Base-by-base conservation (phyloP, 2,888 invertebrate genomes). In the Spodoptera picta region DNA sequence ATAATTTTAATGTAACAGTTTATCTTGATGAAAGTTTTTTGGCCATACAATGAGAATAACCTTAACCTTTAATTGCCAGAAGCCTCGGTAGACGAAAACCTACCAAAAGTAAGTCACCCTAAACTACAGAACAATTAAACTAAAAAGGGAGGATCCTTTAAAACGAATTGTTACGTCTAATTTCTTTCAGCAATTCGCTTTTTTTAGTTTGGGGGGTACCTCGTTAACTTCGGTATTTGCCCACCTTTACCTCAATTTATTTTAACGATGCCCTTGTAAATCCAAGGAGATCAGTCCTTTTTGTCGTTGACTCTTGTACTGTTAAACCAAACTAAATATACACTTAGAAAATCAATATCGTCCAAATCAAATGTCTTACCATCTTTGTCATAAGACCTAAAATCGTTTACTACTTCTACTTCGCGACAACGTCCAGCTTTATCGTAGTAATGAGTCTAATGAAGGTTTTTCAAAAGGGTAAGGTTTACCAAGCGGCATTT, bases 161-260 rank as follows among this genome's bases (percentile, higher is more conserved):
- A 73, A 80, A 73, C 73, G 77, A 82, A 86, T 85, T 78, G 83
- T 85, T 82, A 81, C 75, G 67, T 82, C 75, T 85, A 84, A 84
- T 86, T 85, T 81, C 67, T 79, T 78, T 80, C 64, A 65, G 75
- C 70, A 62, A 77, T 80, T 80, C 64, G 59, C 11, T n/a, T 53
- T 75, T 72, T 80, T 84, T 77, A 77, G 61, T 58, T 48, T 65
- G 43, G 56, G 70, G 63, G 75, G 75, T 84, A 79, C 73, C 80
- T 83, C 79, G 77, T 85, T 86, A 85, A 82, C 76, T 87, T 87
- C 77, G 83, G 85, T 84, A 85, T 88, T 87, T 87, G 81, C 79
- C 80, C 83, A 90, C 87, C 85, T 90, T 87, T 84, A 86, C 90
- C 89, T 88, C 89, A 91, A 91, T 90, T 92, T 90, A 85, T 85